A percentile compares a stretch with the other conserved stretches of the same genome.
Conservation (phyloP, 2,113 vertebrate genomes). For the Ptychochromis oligacanthus region DNA sequence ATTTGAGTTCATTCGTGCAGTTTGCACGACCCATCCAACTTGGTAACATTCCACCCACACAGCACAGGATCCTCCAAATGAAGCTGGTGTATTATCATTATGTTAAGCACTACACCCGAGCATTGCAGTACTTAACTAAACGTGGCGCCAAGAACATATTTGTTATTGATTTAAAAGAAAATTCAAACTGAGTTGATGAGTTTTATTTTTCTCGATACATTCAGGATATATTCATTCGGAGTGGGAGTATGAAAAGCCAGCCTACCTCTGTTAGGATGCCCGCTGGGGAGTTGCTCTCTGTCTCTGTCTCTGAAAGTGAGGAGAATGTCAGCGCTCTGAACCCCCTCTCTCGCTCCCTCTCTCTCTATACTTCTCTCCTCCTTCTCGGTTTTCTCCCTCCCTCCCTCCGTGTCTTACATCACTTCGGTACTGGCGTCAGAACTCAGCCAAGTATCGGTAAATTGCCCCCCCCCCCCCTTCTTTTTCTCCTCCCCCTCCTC, state of each 20-base stretch:
- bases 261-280: conserved; percentile 71
- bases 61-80: neutral
- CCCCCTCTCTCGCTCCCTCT: neutral
- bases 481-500: neutral
- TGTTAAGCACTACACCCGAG: neutral
- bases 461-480: conserved; percentile 24
- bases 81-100: neutral
- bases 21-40: conserved; percentile 16
- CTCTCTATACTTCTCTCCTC: conserved; percentile 33
- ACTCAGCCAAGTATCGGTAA: conserved; percentile 70
- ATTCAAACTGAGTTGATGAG: neutral
- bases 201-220: neutral
- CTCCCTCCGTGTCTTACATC: conserved; percentile 65
- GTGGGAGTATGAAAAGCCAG: conserved; percentile 36
- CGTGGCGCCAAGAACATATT: neutral
- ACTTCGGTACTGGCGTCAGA: conserved; percentile 77
- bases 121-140: neutral
- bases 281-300: conserved; percentile 60
- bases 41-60: conserved; percentile 1
- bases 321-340: conserved; percentile 50
- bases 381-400: conserved; percentile 46
- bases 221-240: neutral
- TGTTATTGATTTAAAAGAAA: neutral
- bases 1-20: neutral
- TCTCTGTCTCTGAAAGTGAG: conserved; percentile 67